phyloP scores from a whole-genome alignment of 1,140 invertebrate genomes.

The Halictus rubicundus region DNA sequence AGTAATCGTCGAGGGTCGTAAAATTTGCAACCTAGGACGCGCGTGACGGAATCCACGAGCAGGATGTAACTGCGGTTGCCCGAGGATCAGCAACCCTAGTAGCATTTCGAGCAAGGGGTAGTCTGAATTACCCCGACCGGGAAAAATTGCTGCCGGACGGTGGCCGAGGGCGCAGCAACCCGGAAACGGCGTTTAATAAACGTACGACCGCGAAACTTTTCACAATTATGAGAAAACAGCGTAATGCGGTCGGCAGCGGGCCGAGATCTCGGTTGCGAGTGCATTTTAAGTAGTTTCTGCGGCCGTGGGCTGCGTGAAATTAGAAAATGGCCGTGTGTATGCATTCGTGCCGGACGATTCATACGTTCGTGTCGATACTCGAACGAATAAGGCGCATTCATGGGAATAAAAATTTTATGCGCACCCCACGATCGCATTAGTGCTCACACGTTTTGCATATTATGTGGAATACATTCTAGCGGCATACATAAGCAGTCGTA shows the following conservation, averaged over 20 bases:
- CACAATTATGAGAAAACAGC: slow-evolving; percentile 35
- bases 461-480: no score
- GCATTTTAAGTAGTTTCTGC: slow-evolving; percentile 29
- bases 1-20: no score
- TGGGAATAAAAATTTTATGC: no score
- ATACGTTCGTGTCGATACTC: not conserved
- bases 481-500: no score
- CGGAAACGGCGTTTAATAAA: slow-evolving; percentile 23
- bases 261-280: slow-evolving; percentile 23
- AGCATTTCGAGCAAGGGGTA: not conserved
- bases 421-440: no score
- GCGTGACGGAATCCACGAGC: no score
- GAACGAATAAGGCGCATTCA: not conserved
- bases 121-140: not conserved
- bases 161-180: not conserved
- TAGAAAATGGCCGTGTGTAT: not conserved
- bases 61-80: no score
- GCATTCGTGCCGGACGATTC: not conserved
- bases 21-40: no score
- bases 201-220: slow-evolving; percentile 32
- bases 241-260: slow-evolving; percentile 23
- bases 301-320: not conserved
- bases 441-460: no score
- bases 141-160: not conserved
- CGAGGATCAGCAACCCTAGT: not conserved